Percentiles rank a stretch among this genome's conserved stretches.
Evolutionary conservation across 2,113 vertebrate genomes (phyloP).

Genomic region (Otolemur garnettii): DNA sequence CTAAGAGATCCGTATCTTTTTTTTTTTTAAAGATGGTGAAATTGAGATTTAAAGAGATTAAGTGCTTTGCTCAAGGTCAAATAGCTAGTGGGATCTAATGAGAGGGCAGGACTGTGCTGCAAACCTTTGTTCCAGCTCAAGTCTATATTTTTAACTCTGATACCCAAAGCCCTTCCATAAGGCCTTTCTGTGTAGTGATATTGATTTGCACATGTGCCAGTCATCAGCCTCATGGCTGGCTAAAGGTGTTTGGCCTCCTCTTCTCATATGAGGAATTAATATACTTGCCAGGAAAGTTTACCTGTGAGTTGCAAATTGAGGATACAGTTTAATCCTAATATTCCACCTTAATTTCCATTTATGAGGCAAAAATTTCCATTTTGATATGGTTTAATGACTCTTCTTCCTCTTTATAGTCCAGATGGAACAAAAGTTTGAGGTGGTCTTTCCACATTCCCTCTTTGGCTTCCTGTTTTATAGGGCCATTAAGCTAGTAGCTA

Average conservation of each 20-base stretch:
- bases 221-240: background rate
- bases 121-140: background rate
- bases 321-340: constrained; percentile 33
- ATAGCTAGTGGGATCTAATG: background rate
- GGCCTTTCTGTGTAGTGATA: background rate
- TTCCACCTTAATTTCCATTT: constrained; percentile 44
- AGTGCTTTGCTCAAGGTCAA: background rate
- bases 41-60: constrained; percentile 17
- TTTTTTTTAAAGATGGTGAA: constrained; percentile 4
- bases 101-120: background rate
- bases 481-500: background rate
- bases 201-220: background rate
- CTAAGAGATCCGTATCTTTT: background rate
- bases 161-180: background rate
- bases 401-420: constrained; percentile 46
- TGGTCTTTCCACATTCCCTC: constrained; percentile 53
- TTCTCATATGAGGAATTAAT: constrained; percentile 23
- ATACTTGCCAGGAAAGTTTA: constrained; percentile 40
- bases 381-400: constrained; percentile 46
- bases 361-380: constrained; percentile 47
- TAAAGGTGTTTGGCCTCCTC: constrained; percentile 19
- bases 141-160: background rate
- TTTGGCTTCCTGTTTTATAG: constrained; percentile 54
- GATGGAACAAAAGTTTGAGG: constrained; percentile 49
- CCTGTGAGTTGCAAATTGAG: constrained; percentile 44